Percentiles rank a stretch among this genome's conserved stretches.
Evolutionary conservation across 1,140 invertebrate species (phyloP).

Genomic region (Heliconius hewitsoni): DNA sequence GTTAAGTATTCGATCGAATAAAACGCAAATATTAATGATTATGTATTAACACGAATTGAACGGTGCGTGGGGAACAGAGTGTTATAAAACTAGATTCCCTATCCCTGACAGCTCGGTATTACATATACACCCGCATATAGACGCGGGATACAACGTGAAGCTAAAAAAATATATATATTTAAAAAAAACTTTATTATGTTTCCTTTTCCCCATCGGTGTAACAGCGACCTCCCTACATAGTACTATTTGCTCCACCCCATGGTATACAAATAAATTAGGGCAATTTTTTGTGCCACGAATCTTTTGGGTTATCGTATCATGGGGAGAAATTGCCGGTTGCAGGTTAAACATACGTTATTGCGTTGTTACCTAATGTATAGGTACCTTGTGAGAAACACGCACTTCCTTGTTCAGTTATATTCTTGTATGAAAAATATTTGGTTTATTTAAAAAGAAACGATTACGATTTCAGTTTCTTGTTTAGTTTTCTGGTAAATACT

Average conservation of each 20-base stretch:
- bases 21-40: no score
- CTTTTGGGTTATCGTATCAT: slow-evolving; percentile 6
- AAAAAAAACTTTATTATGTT: background rate
- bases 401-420: background rate
- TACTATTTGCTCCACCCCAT: background rate
- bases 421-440: background rate
- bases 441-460: no score
- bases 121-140: no score
- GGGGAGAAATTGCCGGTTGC: background rate
- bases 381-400: background rate
- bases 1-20: no score
- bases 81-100: no score
- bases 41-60: no score
- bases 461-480: no score
- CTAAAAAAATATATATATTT: no score
- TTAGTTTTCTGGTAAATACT: no score
- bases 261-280: slow-evolving; percentile 9
- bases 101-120: no score
- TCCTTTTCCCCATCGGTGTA: background rate
- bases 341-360: background rate
- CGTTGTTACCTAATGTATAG: background rate
- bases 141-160: no score
- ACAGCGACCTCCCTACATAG: background rate
- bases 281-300: slow-evolving; percentile 2
- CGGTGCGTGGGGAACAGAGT: no score